Percentiles rank a stretch among this genome's conserved stretches.
These are phyloP conservation scores for Actenoides hombroni DNA, from an alignment of 2,113 vertebrate genomes.

Conservation along the genomic window DNA sequence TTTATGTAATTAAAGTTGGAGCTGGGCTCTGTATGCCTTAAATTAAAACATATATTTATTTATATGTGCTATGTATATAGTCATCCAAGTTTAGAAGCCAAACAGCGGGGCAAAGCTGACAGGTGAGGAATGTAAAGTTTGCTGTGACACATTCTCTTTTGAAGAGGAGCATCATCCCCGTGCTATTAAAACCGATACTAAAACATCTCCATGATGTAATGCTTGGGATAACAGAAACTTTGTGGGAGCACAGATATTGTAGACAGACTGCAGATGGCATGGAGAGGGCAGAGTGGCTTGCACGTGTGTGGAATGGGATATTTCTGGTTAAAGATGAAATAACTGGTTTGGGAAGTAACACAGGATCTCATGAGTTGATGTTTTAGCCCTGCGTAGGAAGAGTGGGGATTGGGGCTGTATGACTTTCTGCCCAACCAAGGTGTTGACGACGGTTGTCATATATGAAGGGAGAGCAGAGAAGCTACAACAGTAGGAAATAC, in stretches of 20 bases:
- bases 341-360: background rate
- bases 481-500: background rate
- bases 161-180: background rate
- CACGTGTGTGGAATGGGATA: background rate
- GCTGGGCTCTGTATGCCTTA: background rate
- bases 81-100: background rate
- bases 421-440: background rate
- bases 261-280: background rate
- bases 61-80: background rate
- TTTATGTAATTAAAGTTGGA: background rate
- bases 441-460: background rate
- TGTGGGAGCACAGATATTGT: background rate
- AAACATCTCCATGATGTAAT: background rate
- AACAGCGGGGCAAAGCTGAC: background rate
- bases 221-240: background rate
- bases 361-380: background rate
- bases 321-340: background rate
- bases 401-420: background rate
- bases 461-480: background rate
- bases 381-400: background rate
- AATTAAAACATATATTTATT: background rate
- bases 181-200: background rate
- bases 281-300: background rate
- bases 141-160: background rate
- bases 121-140: background rate